Percentiles rank a stretch among this genome's conserved stretches.
These are phyloP conservation scores for Haemorhous mexicanus DNA, from an alignment of 2,113 vertebrate genomes.

Conservation along the genomic window DNA sequence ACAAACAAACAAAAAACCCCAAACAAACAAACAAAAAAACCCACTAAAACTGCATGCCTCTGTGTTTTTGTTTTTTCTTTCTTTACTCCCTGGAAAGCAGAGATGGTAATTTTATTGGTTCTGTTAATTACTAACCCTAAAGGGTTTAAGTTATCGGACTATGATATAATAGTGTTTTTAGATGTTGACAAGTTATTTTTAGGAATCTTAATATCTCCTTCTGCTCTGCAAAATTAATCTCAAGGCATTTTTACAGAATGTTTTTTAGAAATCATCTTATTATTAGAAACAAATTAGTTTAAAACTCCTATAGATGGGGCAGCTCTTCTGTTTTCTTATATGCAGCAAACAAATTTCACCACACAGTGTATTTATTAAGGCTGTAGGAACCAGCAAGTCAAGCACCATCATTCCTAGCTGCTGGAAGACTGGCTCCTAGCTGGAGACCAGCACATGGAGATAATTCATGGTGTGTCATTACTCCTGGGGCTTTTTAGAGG, in stretches of 20 bases:
- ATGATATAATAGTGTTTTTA: background rate
- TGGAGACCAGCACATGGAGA: background rate
- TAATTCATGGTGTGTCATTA: background rate
- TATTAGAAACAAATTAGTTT: background rate
- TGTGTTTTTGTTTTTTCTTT: background rate
- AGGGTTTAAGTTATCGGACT: background rate
- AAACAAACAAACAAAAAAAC: background rate
- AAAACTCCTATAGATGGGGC: background rate
- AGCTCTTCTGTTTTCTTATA: background rate
- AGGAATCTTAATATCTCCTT: background rate
- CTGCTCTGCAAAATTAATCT: background rate
- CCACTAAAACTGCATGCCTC: background rate
- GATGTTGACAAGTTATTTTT: background rate
- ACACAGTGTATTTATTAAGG: background rate
- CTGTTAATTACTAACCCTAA: background rate
- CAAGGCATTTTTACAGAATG: background rate
- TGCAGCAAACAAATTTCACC: background rate
- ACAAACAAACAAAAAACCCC: background rate
- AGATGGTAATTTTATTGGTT: background rate
- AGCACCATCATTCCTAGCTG: background rate
- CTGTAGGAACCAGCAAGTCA: background rate
- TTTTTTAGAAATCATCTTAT: background rate
- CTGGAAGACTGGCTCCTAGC: background rate
- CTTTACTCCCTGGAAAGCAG: background rate
- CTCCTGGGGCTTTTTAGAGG: background rate